Evolutionary conservation across 2,888 invertebrate species (phyloP), one percentile per base, ranked within the genome.

Genomic region (Leptinotarsa juncta): DNA sequence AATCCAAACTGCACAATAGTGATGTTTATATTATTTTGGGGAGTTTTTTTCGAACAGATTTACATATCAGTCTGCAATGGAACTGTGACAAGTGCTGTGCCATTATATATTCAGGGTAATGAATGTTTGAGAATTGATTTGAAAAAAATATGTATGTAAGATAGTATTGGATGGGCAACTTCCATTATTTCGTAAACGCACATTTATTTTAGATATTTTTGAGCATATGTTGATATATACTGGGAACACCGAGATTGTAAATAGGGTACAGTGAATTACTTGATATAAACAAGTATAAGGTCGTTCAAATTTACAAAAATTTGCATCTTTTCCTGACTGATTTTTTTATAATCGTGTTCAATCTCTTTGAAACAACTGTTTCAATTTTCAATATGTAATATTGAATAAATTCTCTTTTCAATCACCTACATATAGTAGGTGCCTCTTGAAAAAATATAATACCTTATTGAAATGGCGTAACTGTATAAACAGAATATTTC

Each of bases 31-130:
- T 26, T 26, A 12, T 42, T 62, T 42, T 42, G 16, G 32, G 18
- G n/a, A 42, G 16, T 32, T 42, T 42, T 32, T 62, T 42, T n/a
- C 62, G n/a, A 62, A 26, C 16, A n/a, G 62, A 12, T 62, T 62
- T 42, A 62, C 62, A 62, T 62, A 62, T 62, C 62, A 62, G 42
- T 62, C n/a, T 42, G 12, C 62, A n/a, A 62, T 10, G 42, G 18
- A 62, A 62, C 62, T 62, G 42, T 62, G 26, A 62, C 32, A 62
- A 32, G 62, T 62, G 62, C 16, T 62, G 62, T 62, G 62, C 42
- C 42, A 32, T 62, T 5, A n/a, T n/a, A 32, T 32, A 32, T 18
- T 42, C 62, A 62, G 62, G 62, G 62, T 62, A 62, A 32, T 18
- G 12, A 62, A 16, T 62, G 32, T 62, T 62, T 32, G 42, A 26